phyloP scores from a whole-genome alignment of 2,113 vertebrate species.

The Verasper variegatus region DNA sequence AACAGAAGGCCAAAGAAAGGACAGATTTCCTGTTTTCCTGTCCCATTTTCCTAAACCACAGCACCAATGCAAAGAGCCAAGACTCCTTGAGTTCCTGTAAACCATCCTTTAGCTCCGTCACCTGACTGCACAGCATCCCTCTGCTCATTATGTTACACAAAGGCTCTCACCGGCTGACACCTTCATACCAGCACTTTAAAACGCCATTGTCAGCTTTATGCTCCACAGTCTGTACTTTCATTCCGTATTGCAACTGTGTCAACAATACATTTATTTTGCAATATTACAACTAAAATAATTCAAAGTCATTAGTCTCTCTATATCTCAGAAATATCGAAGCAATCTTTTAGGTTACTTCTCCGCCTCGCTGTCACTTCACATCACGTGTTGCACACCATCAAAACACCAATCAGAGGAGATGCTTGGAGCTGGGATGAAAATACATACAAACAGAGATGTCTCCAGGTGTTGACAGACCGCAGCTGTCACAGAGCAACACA shows the following conservation, averaged over 20 bases:
- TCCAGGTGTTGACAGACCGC: conserved; percentile 34
- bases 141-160: conserved; percentile 42
- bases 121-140: conserved; percentile 43
- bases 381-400: conserved; percentile 27
- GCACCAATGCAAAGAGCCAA: conserved; percentile 51
- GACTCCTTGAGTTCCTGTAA: conserved; percentile 66
- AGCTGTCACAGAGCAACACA: no score
- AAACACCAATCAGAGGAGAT: conserved; percentile 26
- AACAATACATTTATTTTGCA: not conserved
- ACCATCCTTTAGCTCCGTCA: conserved; percentile 46
- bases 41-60: conserved; percentile 74
- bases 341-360: not conserved
- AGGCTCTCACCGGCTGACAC: conserved; percentile 21
- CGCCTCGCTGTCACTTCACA: not conserved
- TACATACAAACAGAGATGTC: conserved; percentile 32
- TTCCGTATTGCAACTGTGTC: conserved; percentile 6
- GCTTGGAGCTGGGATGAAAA: conserved; percentile 12
- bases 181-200: conserved; percentile 23
- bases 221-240: not conserved
- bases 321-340: not conserved
- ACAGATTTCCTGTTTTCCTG: conserved; percentile 64
- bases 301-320: not conserved
- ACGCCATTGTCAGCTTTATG: conserved; percentile 16
- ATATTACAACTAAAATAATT: not conserved
- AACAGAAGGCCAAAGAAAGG: conserved; percentile 57